These are phyloP conservation scores for Cephus rjabovi DNA, from an alignment of 2,888 invertebrate genomes.

Conservation along the genomic window DNA sequence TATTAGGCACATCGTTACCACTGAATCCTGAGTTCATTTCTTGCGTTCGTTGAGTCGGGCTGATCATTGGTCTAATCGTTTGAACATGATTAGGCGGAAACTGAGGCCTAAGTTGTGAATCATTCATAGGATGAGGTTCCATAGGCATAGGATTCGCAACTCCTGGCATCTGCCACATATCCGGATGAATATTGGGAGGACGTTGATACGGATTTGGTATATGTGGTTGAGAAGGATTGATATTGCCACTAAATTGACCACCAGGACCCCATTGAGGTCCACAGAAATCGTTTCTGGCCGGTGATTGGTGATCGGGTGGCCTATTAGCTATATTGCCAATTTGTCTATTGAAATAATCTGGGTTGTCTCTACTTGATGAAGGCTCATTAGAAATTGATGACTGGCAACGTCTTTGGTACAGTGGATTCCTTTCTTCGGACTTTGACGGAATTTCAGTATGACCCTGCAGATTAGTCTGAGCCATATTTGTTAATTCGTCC, in stretches of 20 bases:
- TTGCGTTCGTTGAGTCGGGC: conserved; percentile 24
- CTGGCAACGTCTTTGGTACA: conserved; percentile 17
- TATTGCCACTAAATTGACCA: conserved; percentile 12
- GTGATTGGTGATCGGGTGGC: not conserved
- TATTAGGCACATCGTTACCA: conserved; percentile 2
- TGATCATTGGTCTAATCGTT: conserved; percentile 36
- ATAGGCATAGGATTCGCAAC: conserved; percentile 25
- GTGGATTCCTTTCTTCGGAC: conserved; percentile 12
- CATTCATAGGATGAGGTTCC: conserved; percentile 23
- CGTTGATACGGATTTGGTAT: conserved; percentile 23
- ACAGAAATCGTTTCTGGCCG: not conserved
- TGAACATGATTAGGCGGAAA: conserved; percentile 28
- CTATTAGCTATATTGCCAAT: not conserved
- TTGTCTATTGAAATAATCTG: conserved; percentile 13
- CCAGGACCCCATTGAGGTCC: not conserved
- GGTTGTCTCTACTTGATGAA: conserved; percentile 12
- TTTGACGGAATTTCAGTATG: conserved; percentile 4
- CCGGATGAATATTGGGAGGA: conserved; percentile 34
- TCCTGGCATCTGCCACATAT: conserved; percentile 39
- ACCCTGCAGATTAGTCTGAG: conserved; percentile 12
- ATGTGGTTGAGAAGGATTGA: not conserved
- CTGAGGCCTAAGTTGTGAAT: conserved; percentile 25
- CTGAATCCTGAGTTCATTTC: conserved; percentile 25
- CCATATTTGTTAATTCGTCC: conserved; percentile 14
- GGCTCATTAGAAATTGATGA: not conserved